These are phyloP conservation scores for Agelas oroides DNA, from an alignment of 37 sponge, comb jelly and placozoan genomes.

Conservation along the genomic window DNA sequence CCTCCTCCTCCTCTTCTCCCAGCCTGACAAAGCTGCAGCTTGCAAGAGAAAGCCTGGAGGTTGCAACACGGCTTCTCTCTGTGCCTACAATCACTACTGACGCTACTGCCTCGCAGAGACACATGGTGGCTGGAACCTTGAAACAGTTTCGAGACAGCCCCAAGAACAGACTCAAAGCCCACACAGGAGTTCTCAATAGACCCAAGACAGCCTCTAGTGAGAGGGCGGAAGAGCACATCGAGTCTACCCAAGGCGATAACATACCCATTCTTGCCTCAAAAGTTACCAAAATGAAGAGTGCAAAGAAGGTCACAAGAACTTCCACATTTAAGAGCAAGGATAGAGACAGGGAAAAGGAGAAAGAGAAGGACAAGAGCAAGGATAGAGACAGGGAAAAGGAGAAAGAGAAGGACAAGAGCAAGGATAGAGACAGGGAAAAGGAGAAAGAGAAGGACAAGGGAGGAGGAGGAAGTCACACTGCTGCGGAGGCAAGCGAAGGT, in stretches of 20 bases:
- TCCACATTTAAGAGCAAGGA: slow-evolving; percentile 33
- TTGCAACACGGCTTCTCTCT: slow-evolving; percentile 21
- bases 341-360: slow-evolving; percentile 31
- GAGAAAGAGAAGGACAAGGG: neutral
- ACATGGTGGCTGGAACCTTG: neutral
- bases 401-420: no score
- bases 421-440: slow-evolving; percentile 38
- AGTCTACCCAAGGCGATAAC: neutral
- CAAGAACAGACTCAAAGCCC: neutral
- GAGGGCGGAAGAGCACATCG: neutral
- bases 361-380: slow-evolving; percentile 14
- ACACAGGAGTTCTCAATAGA: neutral
- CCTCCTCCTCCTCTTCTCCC: neutral
- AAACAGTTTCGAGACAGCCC: neutral
- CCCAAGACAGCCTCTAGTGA: neutral
- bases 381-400: neutral
- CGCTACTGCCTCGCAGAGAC: neutral
- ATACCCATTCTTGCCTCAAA: neutral
- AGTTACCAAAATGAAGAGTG: slow-evolving; percentile 1
- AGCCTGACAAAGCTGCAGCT: neutral
- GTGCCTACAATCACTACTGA: neutral
- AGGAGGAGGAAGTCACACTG: neutral
- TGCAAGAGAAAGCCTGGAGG: slow-evolving; percentile 13
- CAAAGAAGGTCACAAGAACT: slow-evolving; percentile 27
- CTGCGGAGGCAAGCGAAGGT: neutral